Base-by-base conservation (phyloP, 2,797 vertebrate species). In the Lerista edwardsae region DNA sequence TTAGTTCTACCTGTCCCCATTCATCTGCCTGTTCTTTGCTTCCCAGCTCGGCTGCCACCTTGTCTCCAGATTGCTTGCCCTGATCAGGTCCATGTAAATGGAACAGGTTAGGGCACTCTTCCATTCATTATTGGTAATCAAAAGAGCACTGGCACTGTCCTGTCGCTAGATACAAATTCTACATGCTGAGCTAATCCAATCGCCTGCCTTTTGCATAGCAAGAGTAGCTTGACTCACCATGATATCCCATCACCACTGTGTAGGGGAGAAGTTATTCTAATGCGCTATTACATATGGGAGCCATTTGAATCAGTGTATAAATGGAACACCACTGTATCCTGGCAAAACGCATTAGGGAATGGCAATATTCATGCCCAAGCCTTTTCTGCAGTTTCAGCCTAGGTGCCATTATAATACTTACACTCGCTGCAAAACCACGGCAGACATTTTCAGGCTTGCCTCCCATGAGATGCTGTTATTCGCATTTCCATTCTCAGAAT, bases 401-500 rank as follows among this genome's bases (percentile, higher is more conserved):
- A 27, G 4, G 51, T 57, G 39, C 1, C 3, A 55, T n/a, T 88
- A 73, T 41, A 29, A 31, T 15, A 69, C 34, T 31, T 88, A 75
- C 31, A 59, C 36, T 76, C 61, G 75, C 62, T 31, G 44, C 75
- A 91, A 90, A 86, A 41, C 17, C 64, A 76, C 51, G 3, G 57
- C 59, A 77, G 65, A 77, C 84, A 84, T 74, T 71, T 75, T 62
- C 81, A 27, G 80, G 84, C 64, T 80, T 88, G 80, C 59, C 29
- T 72, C 75, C 55, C 80, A 41, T 0, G 1, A 84, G 51, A 82
- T 81, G 77, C 1, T 31, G 12, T 75, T 84, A 21, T 41, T 7
- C 34, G 76, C 64, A 51, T 87, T 93, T 84, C 75, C 80, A 31
- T 86, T 90, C 61, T 86, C 86, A 79, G 61, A 89, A 86, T 0